These are phyloP conservation scores for Lasioglossum marginatum DNA, from an alignment of 2,888 invertebrate species.

Conservation along the genomic window DNA sequence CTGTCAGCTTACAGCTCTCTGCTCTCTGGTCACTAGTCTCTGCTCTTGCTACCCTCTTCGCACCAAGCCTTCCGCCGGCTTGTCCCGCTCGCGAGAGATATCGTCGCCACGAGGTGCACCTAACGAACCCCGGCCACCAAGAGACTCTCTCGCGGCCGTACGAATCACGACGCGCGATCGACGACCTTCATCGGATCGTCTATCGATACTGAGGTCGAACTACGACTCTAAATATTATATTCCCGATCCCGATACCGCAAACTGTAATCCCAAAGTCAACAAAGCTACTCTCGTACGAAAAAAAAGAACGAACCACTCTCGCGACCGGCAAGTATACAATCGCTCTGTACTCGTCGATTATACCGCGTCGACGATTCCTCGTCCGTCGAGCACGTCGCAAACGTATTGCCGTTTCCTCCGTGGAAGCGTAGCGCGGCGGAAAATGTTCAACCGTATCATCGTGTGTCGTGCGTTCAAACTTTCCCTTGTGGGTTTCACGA, in stretches of 20 bases:
- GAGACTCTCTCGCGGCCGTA: background rate
- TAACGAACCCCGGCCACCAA: background rate
- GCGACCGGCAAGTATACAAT: background rate
- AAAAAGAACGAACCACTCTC: background rate
- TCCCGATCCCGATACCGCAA: background rate
- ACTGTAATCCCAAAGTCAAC: background rate
- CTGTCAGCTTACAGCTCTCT: constrained; percentile 18
- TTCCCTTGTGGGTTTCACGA: background rate
- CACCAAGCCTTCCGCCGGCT: background rate
- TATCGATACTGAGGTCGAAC: background rate
- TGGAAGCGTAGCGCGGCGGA: background rate
- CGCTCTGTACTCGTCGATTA: background rate
- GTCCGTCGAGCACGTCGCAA: background rate
- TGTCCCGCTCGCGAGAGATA: background rate
- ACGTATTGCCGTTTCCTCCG: background rate
- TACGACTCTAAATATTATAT: background rate
- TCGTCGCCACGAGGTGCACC: background rate
- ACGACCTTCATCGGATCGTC: background rate
- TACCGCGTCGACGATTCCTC: background rate
- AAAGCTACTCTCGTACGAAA: background rate
- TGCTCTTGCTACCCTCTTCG: background rate
- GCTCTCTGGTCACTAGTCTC: no score
- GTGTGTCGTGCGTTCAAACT: background rate
- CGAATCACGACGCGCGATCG: background rate
- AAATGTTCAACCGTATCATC: background rate